Conservation (phyloP, 2,113 vertebrate species). For the Rhynchopsitta pachyrhyncha region DNA sequence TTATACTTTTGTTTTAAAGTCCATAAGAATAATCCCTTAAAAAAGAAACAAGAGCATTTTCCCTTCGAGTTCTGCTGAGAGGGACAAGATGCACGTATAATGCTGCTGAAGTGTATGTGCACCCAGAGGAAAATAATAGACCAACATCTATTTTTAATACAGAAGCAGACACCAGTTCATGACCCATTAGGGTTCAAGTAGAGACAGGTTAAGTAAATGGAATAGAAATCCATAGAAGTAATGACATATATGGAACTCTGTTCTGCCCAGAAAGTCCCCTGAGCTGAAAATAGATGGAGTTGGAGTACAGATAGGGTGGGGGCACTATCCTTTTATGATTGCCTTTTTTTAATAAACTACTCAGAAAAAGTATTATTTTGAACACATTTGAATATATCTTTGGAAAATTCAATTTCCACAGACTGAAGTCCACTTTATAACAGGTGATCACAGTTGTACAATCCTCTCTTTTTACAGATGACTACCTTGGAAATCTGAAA, state of each 20-base stretch:
- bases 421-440: background rate
- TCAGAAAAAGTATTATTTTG: background rate
- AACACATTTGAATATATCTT: background rate
- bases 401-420: background rate
- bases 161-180: background rate
- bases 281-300: background rate
- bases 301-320: background rate
- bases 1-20: background rate
- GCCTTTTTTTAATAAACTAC: background rate
- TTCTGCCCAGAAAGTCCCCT: background rate
- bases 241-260: background rate
- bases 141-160: constrained; percentile 27
- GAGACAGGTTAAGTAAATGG: background rate
- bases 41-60: background rate
- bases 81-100: background rate
- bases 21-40: background rate
- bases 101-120: background rate
- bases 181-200: background rate
- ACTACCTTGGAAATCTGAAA: background rate
- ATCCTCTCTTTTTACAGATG: background rate
- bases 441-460: background rate
- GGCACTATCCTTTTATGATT: background rate
- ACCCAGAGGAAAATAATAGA: constrained; percentile 7
- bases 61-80: background rate
- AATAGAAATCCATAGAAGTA: background rate